phyloP scores from a whole-genome alignment of 2,113 vertebrate genomes.

The Lepisosteus oculatus region DNA sequence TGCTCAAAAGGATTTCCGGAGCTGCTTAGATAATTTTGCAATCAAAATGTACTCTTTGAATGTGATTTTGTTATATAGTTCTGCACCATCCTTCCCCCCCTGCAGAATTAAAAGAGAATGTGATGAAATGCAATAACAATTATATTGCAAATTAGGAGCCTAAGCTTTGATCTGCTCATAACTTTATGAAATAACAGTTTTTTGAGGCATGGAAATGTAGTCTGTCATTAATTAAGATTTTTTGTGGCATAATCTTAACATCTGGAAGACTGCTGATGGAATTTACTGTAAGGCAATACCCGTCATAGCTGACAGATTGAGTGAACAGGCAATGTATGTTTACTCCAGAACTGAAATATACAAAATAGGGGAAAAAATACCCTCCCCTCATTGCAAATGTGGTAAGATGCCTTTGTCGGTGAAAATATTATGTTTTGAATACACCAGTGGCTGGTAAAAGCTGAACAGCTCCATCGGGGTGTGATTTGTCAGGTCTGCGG shows the following conservation, averaged over 20 bases:
- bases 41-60: conserved; percentile 16
- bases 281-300: conserved; percentile 36
- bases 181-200: conserved; percentile 64
- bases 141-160: conserved; percentile 59
- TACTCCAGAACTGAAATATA: not conserved
- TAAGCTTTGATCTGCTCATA: conserved; percentile 49
- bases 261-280: conserved; percentile 39
- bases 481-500: conserved; percentile 81
- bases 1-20: not conserved
- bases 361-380: too few species aligned
- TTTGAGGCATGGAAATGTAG: conserved; percentile 56
- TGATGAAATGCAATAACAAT: conserved; percentile 44
- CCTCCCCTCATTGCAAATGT: not conserved
- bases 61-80: conserved; percentile 12
- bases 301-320: conserved; percentile 18
- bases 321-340: conserved; percentile 6
- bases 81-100: not conserved
- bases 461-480: conserved; percentile 79
- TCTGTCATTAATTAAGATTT: conserved; percentile 66
- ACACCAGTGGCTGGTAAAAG: conserved; percentile 61
- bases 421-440: conserved; percentile 33
- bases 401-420: conserved; percentile 19
- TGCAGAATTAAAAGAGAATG: not conserved
- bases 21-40: conserved; percentile 8
- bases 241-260: conserved; percentile 40